Conservation (phyloP, 1,140 invertebrate genomes). For the Whitmania pigra region DNA sequence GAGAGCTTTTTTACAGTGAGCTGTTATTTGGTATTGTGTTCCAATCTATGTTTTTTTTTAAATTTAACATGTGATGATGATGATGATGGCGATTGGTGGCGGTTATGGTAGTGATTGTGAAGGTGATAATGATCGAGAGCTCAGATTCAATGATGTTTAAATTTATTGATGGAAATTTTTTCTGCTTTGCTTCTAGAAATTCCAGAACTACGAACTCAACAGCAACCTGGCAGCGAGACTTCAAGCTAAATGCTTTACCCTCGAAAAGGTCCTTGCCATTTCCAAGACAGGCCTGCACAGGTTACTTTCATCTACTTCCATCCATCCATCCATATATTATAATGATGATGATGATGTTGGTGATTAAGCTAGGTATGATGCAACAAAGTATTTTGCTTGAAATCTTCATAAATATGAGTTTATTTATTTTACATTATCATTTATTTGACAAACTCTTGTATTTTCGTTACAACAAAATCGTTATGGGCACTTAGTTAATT, state of each 20-base stretch:
- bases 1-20: too few relatives aligned
- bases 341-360: neutral
- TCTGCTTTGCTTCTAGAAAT: conserved; percentile 56
- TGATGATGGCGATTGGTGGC: neutral
- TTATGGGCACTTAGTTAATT: too few relatives aligned
- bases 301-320: neutral
- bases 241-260: conserved; percentile 70
- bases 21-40: too few relatives aligned
- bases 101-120: neutral
- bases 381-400: too few relatives aligned
- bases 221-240: conserved; percentile 78
- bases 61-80: neutral
- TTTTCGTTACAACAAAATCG: too few relatives aligned
- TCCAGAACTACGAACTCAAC: conserved; percentile 75
- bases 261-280: conserved; percentile 58
- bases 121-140: neutral
- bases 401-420: too few relatives aligned
- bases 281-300: neutral
- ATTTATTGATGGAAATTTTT: neutral
- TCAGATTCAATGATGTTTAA: neutral
- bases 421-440: too few relatives aligned
- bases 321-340: neutral
- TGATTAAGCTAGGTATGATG: neutral
- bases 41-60: too few relatives aligned
- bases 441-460: too few relatives aligned